These are phyloP conservation scores for Sisor rabdophorus DNA, from an alignment of 2,113 vertebrate genomes.

Conservation along the genomic window DNA sequence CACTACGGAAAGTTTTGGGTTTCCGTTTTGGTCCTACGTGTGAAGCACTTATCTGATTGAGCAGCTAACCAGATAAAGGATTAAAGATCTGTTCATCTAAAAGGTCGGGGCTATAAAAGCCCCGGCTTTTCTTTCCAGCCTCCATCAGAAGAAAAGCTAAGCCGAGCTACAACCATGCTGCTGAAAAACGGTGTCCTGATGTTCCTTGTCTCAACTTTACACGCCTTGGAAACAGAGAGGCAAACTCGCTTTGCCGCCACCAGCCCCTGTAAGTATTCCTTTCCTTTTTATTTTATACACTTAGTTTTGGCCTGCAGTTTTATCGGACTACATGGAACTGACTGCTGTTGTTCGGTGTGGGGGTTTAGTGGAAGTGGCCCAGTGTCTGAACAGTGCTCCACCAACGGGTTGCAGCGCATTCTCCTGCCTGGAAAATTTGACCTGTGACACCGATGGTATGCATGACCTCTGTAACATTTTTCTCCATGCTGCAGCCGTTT, in stretches of 20 bases:
- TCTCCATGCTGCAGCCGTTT: conserved; percentile 85
- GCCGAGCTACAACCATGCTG: conserved; percentile 53
- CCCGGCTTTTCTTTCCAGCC: not conserved
- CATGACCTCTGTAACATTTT: conserved; percentile 93
- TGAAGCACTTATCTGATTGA: conserved; percentile 57
- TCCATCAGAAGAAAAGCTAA: not conserved
- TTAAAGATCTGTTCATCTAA: conserved; percentile 38
- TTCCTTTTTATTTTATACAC: not conserved
- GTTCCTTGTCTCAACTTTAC: conserved; percentile 50
- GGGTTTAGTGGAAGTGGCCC: conserved; percentile 85
- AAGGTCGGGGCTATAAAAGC: conserved; percentile 34
- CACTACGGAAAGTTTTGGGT: conserved; percentile 51
- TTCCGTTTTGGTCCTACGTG: not conserved
- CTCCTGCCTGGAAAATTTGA: conserved; percentile 94
- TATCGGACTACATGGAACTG: no score
- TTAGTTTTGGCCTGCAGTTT: not conserved
- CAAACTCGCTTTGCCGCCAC: conserved; percentile 66
- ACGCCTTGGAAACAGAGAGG: conserved; percentile 53
- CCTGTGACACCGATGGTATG: conserved; percentile 93
- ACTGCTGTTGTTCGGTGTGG: no score
- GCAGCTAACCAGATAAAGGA: conserved; percentile 31
- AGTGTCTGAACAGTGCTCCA: conserved; percentile 82
- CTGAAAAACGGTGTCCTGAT: conserved; percentile 50
- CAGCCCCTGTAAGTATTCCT: conserved; percentile 66
- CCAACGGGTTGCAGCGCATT: conserved; percentile 90